A percentile compares a stretch with the other conserved stretches of the same genome.
phyloP scores from a whole-genome alignment of 2,888 invertebrate species.

The Euzetes globulus region DNA sequence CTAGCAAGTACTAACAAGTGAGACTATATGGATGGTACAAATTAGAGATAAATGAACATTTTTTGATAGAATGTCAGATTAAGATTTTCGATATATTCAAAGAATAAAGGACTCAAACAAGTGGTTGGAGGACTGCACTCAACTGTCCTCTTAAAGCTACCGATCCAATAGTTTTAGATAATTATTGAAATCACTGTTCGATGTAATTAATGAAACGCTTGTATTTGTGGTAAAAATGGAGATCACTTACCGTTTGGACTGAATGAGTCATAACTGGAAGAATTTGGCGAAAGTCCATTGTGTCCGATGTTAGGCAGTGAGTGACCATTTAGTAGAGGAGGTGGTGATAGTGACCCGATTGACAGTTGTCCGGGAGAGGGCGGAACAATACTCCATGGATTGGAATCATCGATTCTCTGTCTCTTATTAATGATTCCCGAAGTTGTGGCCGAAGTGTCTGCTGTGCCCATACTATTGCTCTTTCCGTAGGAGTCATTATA shows the following conservation, averaged over 20 bases:
- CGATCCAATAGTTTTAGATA: too few species aligned
- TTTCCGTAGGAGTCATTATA: neutral
- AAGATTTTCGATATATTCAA: too few species aligned
- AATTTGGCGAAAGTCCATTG: slow-evolving; percentile 37
- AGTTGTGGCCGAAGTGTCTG: slow-evolving; percentile 17
- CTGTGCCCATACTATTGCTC: neutral
- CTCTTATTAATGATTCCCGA: slow-evolving; percentile 35
- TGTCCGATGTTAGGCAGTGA: slow-evolving; percentile 26
- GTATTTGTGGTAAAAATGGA: neutral
- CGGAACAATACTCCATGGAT: slow-evolving; percentile 35
- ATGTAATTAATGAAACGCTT: neutral
- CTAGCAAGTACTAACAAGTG: too few species aligned
- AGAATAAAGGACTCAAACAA: too few species aligned
- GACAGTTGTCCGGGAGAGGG: slow-evolving; percentile 39
- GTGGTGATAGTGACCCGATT: slow-evolving; percentile 39
- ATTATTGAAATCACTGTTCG: neutral
- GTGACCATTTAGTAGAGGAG: slow-evolving; percentile 37
- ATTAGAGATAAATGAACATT: too few species aligned
- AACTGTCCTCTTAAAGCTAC: too few species aligned
- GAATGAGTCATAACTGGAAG: slow-evolving; percentile 39
- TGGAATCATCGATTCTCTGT: slow-evolving; percentile 35
- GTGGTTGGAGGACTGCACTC: too few species aligned
- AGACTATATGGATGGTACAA: too few species aligned
- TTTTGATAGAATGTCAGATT: too few species aligned
- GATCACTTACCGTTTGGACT: slow-evolving; percentile 38